A percentile compares a stretch with the other conserved stretches of the same genome.
phyloP scores from a whole-genome alignment of 1,140 invertebrate genomes.

The Condylostylus longicornis region DNA sequence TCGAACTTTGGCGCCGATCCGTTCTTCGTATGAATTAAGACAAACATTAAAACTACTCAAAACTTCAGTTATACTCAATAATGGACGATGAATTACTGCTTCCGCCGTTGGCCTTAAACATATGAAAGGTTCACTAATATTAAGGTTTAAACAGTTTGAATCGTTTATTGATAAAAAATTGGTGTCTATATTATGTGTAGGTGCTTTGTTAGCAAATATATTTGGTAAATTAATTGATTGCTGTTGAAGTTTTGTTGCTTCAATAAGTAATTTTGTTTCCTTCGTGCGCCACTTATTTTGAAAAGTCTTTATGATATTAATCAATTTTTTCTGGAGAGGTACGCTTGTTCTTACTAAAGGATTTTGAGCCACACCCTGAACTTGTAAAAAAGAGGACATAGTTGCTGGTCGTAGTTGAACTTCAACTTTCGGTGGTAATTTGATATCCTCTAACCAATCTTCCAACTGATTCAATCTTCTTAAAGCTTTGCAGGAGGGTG shows the following conservation, averaged over 20 bases:
- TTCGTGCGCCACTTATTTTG: constrained; percentile 53
- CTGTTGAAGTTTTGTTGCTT: constrained; percentile 5
- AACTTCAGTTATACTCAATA: constrained; percentile 56
- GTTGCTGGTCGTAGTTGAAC: constrained; percentile 63
- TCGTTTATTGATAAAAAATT: background rate
- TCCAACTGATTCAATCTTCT: constrained; percentile 60
- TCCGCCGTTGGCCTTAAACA: constrained; percentile 32
- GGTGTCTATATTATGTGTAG: background rate
- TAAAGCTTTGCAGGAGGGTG: constrained; percentile 79
- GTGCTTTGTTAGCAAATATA: background rate
- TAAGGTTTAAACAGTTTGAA: background rate
- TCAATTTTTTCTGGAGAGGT: constrained; percentile 58
- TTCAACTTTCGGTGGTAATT: constrained; percentile 62
- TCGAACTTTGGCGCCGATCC: constrained; percentile 42
- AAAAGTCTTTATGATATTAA: constrained; percentile 58
- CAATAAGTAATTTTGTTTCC: constrained; percentile 33
- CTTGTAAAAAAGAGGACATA: constrained; percentile 63
- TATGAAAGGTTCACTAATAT: constrained; percentile 14
- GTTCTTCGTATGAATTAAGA: constrained; percentile 53
- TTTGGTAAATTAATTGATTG: background rate
- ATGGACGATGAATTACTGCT: constrained; percentile 47
- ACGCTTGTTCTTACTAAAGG: constrained; percentile 63
- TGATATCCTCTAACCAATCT: constrained; percentile 63
- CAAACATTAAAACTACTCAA: constrained; percentile 58
- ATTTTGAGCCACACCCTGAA: constrained; percentile 79